Base-by-base conservation (phyloP, 2,113 vertebrate species). In the Thalassarche chlororhynchos region DNA sequence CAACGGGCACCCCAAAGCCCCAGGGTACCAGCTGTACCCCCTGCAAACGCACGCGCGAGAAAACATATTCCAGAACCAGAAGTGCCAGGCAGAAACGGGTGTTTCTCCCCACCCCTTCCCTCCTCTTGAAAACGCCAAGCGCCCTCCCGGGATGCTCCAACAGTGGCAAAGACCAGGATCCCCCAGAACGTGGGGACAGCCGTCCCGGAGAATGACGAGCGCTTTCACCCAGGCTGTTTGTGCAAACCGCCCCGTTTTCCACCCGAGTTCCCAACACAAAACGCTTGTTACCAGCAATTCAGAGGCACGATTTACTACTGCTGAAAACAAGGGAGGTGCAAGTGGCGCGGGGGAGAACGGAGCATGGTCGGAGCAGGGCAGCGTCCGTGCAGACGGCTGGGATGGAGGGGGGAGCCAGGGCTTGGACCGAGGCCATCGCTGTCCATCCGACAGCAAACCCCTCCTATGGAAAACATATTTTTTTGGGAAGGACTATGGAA, bases 121-220 rank as follows among this genome's bases (percentile, higher is more conserved):
- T 46, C 49, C 29, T 26, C 64, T 18, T 8, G 26, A 25, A 40
- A 65, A 51, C 1, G 8, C 51, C 17, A 8, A 16, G 29, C 3
- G n/a, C 29, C 34, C 81, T 38, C 40, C n/a, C 3, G 8, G 54
- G 72, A 38, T 4, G 78, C 60, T 62, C 54, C 0, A 3, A 38
- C 0, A 3, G 19, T 0, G 12, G 54, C 78, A 55, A 62, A 44
- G n/a, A n/a, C 23, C 13, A 5, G 25, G 58, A 21, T 17, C 29
- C 25, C 70, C 0, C 1, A 28, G 60, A 72, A 38, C 0, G 2
- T 5, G 15, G 57, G 64, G 21, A 65, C 25, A 23, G 42, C 29
- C 1, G 0, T 9, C 38, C 29, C 2, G 0, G 47, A 28, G 61
- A 58, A 57, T 36, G 6, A 52, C 3, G 1, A 49, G 32, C 2